These are phyloP conservation scores for Harpagoxenus sublaevis DNA, from an alignment of 2,888 invertebrate species.

Conservation along the genomic window DNA sequence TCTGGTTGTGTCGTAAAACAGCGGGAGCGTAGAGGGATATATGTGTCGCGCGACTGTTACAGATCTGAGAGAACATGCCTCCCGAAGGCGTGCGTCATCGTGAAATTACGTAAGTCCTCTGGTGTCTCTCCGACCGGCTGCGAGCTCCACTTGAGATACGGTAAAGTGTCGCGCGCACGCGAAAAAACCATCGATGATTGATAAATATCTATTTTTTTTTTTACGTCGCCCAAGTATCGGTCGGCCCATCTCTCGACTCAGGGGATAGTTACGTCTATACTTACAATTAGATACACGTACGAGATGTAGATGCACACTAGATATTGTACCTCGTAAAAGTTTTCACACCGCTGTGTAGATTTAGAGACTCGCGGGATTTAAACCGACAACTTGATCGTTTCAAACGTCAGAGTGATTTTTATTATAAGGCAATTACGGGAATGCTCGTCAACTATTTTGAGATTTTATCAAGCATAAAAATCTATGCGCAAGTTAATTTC, in stretches of 20 bases:
- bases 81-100: not conserved
- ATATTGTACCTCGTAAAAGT: conserved; percentile 17
- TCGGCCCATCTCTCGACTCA: conserved; percentile 7
- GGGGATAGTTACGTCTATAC: conserved; percentile 8
- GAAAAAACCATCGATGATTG: conserved; percentile 7
- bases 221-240: not conserved
- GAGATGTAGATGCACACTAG: conserved; percentile 22
- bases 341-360: not conserved
- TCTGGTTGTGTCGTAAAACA: conserved; percentile 33
- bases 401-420: not conserved
- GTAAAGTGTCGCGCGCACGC: not conserved
- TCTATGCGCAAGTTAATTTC: not conserved
- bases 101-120: conserved; percentile 1
- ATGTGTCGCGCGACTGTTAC: conserved; percentile 36
- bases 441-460: not conserved
- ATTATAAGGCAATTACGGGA: not conserved
- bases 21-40: conserved; percentile 9
- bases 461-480: not conserved
- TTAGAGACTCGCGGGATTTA: conserved; percentile 9
- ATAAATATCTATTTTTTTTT: conserved; percentile 15
- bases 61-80: conserved; percentile 3
- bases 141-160: not conserved
- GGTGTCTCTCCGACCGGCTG: not conserved
- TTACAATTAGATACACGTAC: not conserved
- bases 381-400: conserved; percentile 3